Base-by-base conservation (phyloP, 2,888 invertebrate genomes). In the Iselma pallidipennis region DNA sequence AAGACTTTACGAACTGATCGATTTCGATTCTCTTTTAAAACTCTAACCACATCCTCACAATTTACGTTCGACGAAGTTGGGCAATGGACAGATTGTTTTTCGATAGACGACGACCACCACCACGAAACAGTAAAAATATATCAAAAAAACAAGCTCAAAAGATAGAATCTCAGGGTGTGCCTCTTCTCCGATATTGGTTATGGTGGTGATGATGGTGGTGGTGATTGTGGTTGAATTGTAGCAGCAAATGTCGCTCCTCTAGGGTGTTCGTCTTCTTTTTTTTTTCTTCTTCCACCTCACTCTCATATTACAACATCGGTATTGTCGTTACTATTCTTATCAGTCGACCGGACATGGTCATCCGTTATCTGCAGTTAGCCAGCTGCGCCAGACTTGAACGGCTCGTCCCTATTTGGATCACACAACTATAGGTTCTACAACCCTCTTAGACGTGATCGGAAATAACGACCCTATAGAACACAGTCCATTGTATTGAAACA, bases 401-500 rank as follows among this genome's bases (percentile, higher is more conserved):
- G 48, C 49, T 42, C 55, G 55, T 25, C 26, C 49, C 61, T 25
- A 25, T 25, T 4, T 25, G 25, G 25, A 25, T 25, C 25, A 25
- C 25, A 4, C 3, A 4, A 25, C 25, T 21, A 45, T 16, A 7
- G 3, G 14, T 16, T 37, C 37, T 21, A 33, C 60, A 64, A 69
- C 70, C 69, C 70, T 66, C 63, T 65, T 57, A 59, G 66, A 74
- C 74, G 72, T 73, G 73, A 72, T 72, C 71, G 66, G 72, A 72
- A 72, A 74, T 74, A 74, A 72, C 73, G 70, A 58, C 63, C 56
- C 45, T 28, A 19, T 19, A 1, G 14, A 63, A 68, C 57, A 60
- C 60, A 67, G 69, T 71, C 71, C 73, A 71, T 70, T 72, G 71
- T 69, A 59, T 66, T 67, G 70, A 66, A 70, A 70, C 66, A 69